Conservation (phyloP, 2,797 vertebrate species). For the Spheniscus humboldti region DNA sequence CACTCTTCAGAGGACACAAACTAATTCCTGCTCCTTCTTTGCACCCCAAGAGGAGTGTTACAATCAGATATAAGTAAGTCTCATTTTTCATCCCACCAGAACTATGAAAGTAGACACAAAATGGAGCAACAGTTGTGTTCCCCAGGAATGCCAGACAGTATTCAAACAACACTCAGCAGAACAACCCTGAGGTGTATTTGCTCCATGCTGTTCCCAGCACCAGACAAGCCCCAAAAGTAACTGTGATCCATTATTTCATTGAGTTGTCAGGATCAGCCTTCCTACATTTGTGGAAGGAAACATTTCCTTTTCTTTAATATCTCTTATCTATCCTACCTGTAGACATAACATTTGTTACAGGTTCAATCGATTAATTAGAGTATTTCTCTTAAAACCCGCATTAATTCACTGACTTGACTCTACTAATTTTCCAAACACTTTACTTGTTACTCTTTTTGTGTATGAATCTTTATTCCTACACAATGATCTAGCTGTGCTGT, state of each 20-base stretch:
- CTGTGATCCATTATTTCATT: slow-evolving; percentile 5
- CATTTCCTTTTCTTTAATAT: not conserved
- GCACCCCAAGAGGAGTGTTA: not conserved
- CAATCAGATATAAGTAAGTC: not conserved
- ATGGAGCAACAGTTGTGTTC: slow-evolving; percentile 15
- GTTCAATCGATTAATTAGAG: not conserved
- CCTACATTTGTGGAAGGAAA: not conserved
- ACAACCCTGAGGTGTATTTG: not conserved
- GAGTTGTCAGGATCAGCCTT: not conserved
- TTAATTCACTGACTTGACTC: not conserved
- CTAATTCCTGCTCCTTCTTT: not conserved
- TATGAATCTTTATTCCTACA: not conserved
- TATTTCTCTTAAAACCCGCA: not conserved
- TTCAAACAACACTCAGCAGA: slow-evolving; percentile 49
- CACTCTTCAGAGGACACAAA: not conserved
- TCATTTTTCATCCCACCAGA: not conserved
- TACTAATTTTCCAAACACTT: not conserved
- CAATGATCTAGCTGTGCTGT: not conserved
- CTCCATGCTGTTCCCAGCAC: not conserved
- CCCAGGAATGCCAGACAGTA: not conserved
- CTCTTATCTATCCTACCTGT: not conserved
- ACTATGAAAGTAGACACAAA: not conserved
- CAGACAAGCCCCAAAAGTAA: not conserved
- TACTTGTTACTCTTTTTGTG: not conserved
- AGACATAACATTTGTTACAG: not conserved